Evolutionary conservation across 2,888 invertebrate species (phyloP), one percentile per base, ranked within the genome.

Genomic region (Charanyca ferruginea): DNA sequence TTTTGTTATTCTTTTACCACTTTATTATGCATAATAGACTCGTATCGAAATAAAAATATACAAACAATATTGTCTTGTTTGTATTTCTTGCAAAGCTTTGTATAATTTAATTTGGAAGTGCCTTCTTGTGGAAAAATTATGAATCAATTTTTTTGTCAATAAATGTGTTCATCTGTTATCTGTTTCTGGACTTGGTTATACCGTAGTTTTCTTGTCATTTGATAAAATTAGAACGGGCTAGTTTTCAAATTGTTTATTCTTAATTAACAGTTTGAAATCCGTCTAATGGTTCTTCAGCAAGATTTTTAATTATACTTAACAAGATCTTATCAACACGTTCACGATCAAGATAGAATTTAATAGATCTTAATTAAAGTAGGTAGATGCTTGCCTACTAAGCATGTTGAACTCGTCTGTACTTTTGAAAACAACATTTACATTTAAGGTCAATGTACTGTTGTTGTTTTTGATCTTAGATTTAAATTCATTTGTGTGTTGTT

Each of bases 271-370:
- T 38, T 28, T 58, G 35, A 9, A 69, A 59, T 47, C n/a, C 13
- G n/a, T n/a, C 20, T 25, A 9, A 62, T 16, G n/a, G 47, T 41
- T 62, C 20, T 70, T 60, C 6, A 58, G 18, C 6, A 16, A 35
- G 2, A 44, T 53, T 28, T 25, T 23, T 23, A 45, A 44, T 28
- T 28, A 13, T 48, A 13, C 18, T 38, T 48, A 25, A 65, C 3
- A 65, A 73, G 20, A 53, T 45, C 20, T 22, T 53, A 73, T 42
- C 20, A 47, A 22, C n/a, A 5, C 32, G 35, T 64, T 52, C 45
- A 47, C 65, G 25, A 52, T 66, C 25, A 3, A 52, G 20, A 45
- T 66, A 22, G 7, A n/a, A 54, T 53, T n/a, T 65, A 41, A 47
- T 47, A 66, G 8, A 52, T 52, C 28, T 38, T 44, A 38, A 59